A percentile compares a stretch with the other conserved stretches of the same genome.
Evolutionary conservation across 2,888 invertebrate species (phyloP).

Genomic region (Tetranychus truncatus): DNA sequence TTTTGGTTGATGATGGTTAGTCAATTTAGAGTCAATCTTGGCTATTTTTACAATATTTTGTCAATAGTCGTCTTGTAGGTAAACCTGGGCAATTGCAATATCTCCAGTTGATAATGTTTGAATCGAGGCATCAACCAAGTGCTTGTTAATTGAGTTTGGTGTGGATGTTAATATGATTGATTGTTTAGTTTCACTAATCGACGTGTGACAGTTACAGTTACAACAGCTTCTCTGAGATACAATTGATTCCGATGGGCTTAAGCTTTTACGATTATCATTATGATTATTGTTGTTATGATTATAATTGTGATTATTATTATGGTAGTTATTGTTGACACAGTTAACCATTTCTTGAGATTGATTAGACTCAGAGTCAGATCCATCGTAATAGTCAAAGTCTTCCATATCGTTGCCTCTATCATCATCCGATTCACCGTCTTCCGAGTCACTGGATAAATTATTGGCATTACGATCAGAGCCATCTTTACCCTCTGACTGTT

Average conservation of each 20-base stretch:
- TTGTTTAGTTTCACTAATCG: not conserved
- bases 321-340: not conserved
- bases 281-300: not conserved
- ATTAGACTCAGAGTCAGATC: not conserved
- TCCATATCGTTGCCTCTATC: not conserved
- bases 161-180: not conserved
- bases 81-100: slow-evolving; percentile 51
- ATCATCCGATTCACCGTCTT: slow-evolving; percentile 7
- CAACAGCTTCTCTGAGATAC: slow-evolving; percentile 18
- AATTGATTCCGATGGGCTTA: slow-evolving; percentile 12
- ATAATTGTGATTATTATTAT: not conserved
- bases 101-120: slow-evolving; percentile 80
- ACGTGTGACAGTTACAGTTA: slow-evolving; percentile 22
- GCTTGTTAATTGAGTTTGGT: slow-evolving; percentile 30
- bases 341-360: not conserved
- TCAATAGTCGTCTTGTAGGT: slow-evolving; percentile 17
- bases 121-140: slow-evolving; percentile 43
- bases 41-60: not conserved
- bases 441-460: not conserved
- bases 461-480: slow-evolving; percentile 4
- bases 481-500: slow-evolving; percentile 21
- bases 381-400: slow-evolving; percentile 6
- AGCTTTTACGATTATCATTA: not conserved
- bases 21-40: not conserved
- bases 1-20: too few relatives aligned